These are phyloP conservation scores for Leptura quadrifasciata DNA, from an alignment of 2,888 invertebrate species.

Conservation along the genomic window DNA sequence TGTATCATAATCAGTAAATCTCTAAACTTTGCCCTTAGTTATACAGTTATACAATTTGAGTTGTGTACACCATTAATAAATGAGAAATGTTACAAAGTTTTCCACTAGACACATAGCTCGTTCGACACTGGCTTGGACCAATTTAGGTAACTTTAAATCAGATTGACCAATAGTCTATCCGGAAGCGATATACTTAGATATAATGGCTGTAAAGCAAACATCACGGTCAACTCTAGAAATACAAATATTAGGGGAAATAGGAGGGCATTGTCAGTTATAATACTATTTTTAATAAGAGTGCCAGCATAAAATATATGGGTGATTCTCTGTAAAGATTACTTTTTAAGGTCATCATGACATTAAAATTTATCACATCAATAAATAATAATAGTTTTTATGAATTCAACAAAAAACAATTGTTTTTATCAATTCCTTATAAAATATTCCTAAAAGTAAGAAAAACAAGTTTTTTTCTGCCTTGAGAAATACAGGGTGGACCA, in stretches of 20 bases:
- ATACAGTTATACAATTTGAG: not conserved
- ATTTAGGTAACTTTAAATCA: slow-evolving; percentile 20
- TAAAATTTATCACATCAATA: no score
- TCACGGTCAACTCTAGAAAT: not conserved
- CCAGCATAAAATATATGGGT: no score
- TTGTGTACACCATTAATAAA: not conserved
- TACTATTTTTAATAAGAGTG: no score
- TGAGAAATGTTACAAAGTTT: not conserved
- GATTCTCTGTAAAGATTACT: no score
- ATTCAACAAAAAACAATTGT: no score
- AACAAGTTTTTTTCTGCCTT: no score
- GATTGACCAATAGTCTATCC: slow-evolving; percentile 9
- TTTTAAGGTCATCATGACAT: no score
- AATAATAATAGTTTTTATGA: no score
- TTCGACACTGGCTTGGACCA: not conserved
- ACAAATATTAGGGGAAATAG: not conserved
- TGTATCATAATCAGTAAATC: not conserved
- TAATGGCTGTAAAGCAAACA: not conserved
- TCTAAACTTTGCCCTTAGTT: not conserved
- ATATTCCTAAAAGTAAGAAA: no score
- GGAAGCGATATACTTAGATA: slow-evolving; percentile 4
- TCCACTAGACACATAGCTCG: not conserved
- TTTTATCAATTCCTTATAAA: no score
- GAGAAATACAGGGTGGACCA: no score
- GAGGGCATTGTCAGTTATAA: not conserved